Base-by-base conservation (phyloP, 2,797 vertebrate species). In the Tinamus major region DNA sequence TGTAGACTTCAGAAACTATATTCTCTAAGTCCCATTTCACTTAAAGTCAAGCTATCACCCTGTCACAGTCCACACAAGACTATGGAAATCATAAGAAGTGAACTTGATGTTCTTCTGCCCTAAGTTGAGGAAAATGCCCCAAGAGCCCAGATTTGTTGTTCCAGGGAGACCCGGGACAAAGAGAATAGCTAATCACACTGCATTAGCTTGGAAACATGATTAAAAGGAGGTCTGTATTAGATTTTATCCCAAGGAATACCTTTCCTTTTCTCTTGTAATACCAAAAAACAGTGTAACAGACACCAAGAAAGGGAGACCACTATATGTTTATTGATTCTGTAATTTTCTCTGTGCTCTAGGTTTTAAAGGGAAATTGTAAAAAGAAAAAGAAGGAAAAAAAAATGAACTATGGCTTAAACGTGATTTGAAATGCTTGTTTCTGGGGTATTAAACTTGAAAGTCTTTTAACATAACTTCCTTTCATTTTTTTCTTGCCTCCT, bases 1-100 rank as follows among this genome's bases (percentile, higher is more conserved):
- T 75, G 49, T 95, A 90, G 93, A 94, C 80, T 95, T 95, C 61
- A 95, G 82, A 77, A 92, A 93, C 83, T 79, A 39, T 74, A 68
- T 94, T 92, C 94, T 93, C 69, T 94, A 87, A 85, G 85, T 80
- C 91, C 77, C 65, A 93, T 62, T 90, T 96, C 68, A 68, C 62
- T 89, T 92, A 6, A 56, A 90, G 80, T 87, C 49, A 64, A 85
- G 58, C 55, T 70, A 76, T 88, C 84, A 87, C 78, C 42, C 83
- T 78, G 55, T 85, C 75, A 93, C 65, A 94, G 91, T 93, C 33
- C 61, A 90, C 29, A 92, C 59, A 69, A 63, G 62, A 82, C 59
- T 92, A 82, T 33, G 29, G 62, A 93, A 93, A 37, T 77, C 44
- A 81, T 72, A 82, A 69, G 88, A 95, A 87, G 89, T 44, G 35